Evolutionary conservation across 1,140 invertebrate species (phyloP), one percentile per base, ranked within the genome.

Genomic region (Pantala flavescens): DNA sequence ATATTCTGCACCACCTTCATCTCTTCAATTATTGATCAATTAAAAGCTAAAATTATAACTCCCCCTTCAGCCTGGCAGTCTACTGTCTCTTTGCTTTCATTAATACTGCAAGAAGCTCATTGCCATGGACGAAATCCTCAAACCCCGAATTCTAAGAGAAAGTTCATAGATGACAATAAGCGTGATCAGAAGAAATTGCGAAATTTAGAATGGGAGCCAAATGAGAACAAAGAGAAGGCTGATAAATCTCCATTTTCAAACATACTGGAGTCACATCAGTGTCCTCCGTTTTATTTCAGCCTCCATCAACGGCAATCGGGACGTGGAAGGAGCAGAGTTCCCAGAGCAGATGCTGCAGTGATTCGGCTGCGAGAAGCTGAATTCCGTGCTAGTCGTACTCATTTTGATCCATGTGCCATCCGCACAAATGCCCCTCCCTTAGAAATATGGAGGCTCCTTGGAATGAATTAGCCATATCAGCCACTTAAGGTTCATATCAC

Each of bases 351-450:
- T 28, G 80, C 78, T 73, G 77, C 82, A 7, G 76, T 84, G 7
- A 75, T 79, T 21, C 77, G 78, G 23, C 76, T 84, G 9, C 77
- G 78, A 63, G 73, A 76, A 1, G 75, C 78, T 2, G 82, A 81
- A 12, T 81, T 79, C 73, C 73, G 80, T 76, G 81, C 81, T 21
- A 81, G 80, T 77, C 76, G 81, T 23, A 84, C 83, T 43, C 82
- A 83, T 75, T 84, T 83, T 77, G 81, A 83, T 71, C 77, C 77
- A 36, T 77, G 78, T 71, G 80, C 81, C 21, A 76, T 83, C 10
- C 79, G 82, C 75, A 84, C 83, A 11, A 79, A 79, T 78, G 82
- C 81, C 49, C 76, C 71, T 43, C 75, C 80, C 7, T 72, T 7
- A 43, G 72, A 78, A 23, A 19, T 72, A 19, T 72, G 23, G 71